These are phyloP conservation scores for Chaetogeoica ovagalla DNA, from an alignment of 2,888 invertebrate genomes.

Conservation along the genomic window DNA sequence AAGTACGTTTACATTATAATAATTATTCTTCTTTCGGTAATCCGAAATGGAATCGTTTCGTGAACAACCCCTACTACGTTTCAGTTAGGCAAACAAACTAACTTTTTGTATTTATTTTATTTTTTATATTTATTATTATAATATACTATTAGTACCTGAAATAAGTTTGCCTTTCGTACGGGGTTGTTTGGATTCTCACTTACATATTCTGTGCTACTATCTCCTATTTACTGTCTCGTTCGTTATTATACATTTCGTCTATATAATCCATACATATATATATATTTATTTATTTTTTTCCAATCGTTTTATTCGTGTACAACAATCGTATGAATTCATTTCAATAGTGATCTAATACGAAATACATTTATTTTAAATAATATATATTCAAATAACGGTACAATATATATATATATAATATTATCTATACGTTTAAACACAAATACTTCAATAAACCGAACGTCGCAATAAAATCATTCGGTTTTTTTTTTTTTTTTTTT, in stretches of 20 bases:
- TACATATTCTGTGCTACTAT: conserved; percentile 21
- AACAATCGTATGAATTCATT: background rate
- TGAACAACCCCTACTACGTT: conserved; percentile 47
- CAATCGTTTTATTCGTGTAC: background rate
- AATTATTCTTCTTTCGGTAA: conserved; percentile 27
- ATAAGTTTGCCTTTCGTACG: conserved; percentile 53
- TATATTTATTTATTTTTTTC: too few species aligned
- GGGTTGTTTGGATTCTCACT: conserved; percentile 29
- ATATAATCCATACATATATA: conserved; percentile 10
- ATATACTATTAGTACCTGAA: conserved; percentile 35
- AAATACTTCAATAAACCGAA: conserved; percentile 1
- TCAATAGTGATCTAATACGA: background rate
- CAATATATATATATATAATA: background rate
- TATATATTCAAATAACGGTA: background rate
- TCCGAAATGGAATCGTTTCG: conserved; percentile 7
- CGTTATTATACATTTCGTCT: conserved; percentile 25
- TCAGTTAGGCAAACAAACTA: conserved; percentile 50
- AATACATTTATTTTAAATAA: conserved; percentile 1
- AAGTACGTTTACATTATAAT: background rate
- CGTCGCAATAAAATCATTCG: background rate
- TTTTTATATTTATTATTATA: background rate
- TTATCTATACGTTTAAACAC: background rate
- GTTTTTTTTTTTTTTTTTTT: background rate
- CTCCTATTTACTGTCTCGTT: conserved; percentile 13
- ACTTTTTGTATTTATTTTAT: conserved; percentile 40